Conservation (phyloP, 2,888 invertebrate species). For the Brachyptera putata region DNA sequence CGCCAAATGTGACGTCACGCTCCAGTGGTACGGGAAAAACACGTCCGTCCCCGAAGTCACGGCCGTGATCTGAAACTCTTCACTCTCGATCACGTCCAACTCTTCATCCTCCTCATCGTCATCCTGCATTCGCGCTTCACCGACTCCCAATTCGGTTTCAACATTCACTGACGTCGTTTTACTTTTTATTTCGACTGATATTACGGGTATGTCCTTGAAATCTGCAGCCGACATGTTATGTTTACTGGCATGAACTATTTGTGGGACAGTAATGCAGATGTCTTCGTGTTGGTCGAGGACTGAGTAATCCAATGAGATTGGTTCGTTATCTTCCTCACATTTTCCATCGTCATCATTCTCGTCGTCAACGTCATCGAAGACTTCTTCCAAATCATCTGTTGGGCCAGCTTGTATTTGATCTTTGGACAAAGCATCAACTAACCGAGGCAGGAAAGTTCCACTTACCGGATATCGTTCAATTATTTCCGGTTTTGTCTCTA, state of each 20-base stretch:
- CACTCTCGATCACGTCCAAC: slow-evolving; percentile 32
- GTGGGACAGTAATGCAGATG: background rate
- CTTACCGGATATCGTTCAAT: slow-evolving; percentile 24
- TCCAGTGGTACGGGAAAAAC: slow-evolving; percentile 48
- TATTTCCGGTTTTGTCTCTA: slow-evolving; percentile 28
- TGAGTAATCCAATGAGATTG: slow-evolving; percentile 13
- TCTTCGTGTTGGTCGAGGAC: slow-evolving; percentile 14
- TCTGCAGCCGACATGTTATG: slow-evolving; percentile 14
- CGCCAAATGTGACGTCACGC: slow-evolving; percentile 57
- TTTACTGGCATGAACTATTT: background rate
- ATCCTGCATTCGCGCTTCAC: no score
- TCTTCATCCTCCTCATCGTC: slow-evolving; percentile 26
- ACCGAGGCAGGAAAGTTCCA: slow-evolving; percentile 52
- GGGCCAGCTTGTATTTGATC: background rate
- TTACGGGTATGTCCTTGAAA: slow-evolving; percentile 21
- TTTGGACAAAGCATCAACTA: slow-evolving; percentile 70
- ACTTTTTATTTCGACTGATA: no score
- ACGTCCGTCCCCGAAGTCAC: slow-evolving; percentile 41
- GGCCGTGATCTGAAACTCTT: slow-evolving; percentile 47
- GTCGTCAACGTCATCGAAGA: background rate
- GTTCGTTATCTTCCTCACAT: slow-evolving; percentile 8
- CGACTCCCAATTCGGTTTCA: no score
- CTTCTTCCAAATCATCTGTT: background rate
- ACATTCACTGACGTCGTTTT: no score
- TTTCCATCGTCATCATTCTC: no score